Evolutionary conservation across 1,140 invertebrate species (phyloP), one percentile per base, ranked within the genome.

Genomic region (Penaeus indicus): DNA sequence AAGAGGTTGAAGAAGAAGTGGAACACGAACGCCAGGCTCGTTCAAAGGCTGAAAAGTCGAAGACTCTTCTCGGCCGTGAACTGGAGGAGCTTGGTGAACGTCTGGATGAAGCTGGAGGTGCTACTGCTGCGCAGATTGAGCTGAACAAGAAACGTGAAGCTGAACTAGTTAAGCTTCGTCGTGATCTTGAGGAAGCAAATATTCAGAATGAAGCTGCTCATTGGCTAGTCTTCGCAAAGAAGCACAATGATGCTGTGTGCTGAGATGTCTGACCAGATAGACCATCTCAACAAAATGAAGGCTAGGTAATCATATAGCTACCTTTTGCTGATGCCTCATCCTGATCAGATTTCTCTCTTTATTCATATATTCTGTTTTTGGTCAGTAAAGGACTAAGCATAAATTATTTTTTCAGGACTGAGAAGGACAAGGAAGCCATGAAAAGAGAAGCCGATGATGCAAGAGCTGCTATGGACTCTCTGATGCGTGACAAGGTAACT

Each of bases 1-100:
- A 94, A 90, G 94, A 95, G 90, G 91, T 95, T 22, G 94, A 95
- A 90, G 94, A 95, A 90, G 94, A 95, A 91, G 92, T 95, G n/a
- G 94, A 69, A 92, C 94, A 93, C 77, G 94, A 95, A 91, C 92
- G 94, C 82, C 93, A 88, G 22, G 87, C 87, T 64, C 69, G 87
- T 32, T 72, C 87, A 22, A 88, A 88, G 61, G 81, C 87, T 93
- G 91, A 93, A 93, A 54, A 93, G 94, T 85, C 77, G n/a, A 90
- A 90, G 87, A 75, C 81, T 63, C 82, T 82, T 63, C 86, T 90
- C 64, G 89, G 77, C 42, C 81, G 82, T 27, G 89, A 90, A 27
- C 94, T 90, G 94, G 95, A 93, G 92, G 91, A 95, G 38, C 38
- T 90, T 10, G 86, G 85, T 3, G 85, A 95, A 25, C 87, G 87